A percentile compares a stretch with the other conserved stretches of the same genome.
Conservation (phyloP, 1,140 invertebrate genomes). For the Maniola jurtina region DNA sequence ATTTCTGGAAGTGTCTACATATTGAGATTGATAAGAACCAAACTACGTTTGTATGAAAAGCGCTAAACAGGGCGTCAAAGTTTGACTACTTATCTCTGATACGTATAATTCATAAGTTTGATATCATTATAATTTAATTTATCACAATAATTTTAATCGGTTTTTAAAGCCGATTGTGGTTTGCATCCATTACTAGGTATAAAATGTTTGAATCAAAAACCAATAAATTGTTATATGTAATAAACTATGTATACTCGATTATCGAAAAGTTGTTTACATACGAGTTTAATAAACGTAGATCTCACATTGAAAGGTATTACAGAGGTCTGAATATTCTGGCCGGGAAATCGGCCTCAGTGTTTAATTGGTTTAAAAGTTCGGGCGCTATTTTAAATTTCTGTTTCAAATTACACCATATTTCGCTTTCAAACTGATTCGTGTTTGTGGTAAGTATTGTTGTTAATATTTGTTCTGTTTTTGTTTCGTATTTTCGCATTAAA, state of each 20-base stretch:
- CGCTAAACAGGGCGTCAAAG: too few relatives aligned
- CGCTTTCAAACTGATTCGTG: background rate
- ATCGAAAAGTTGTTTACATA: background rate
- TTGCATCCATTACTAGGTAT: too few relatives aligned
- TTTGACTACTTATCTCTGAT: too few relatives aligned
- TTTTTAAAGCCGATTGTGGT: too few relatives aligned
- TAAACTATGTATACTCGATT: background rate
- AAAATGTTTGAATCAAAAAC: background rate
- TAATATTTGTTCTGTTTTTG: background rate
- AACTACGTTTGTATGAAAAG: too few relatives aligned
- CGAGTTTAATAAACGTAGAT: background rate
- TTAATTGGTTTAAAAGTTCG: background rate
- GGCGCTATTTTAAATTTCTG: background rate
- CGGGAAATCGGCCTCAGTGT: background rate
- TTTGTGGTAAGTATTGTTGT: background rate
- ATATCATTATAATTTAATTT: background rate
- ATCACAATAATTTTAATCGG: too few relatives aligned
- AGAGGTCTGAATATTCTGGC: background rate
- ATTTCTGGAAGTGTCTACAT: too few relatives aligned
- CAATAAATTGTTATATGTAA: too few relatives aligned
- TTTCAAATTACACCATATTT: constrained; percentile 5
- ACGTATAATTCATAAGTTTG: too few relatives aligned
- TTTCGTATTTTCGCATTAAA: background rate
- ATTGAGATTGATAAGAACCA: too few relatives aligned
- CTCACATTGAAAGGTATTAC: background rate